Base-by-base conservation (phyloP, 2,113 vertebrate genomes). In the Suncus etruscus region DNA sequence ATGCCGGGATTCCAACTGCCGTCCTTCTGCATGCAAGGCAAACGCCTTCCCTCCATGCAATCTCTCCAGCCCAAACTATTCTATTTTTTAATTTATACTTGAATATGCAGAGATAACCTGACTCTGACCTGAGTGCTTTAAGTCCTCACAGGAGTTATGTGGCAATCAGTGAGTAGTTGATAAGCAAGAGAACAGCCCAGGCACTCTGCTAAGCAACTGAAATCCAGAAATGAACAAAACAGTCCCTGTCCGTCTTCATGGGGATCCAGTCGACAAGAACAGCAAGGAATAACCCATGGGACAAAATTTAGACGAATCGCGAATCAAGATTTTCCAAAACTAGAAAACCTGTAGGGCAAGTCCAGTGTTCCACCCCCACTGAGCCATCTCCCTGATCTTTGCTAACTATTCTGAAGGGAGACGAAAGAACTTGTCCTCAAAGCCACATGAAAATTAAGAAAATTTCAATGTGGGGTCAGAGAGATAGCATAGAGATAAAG, bases 371-470 rank as follows among this genome's bases (percentile, higher is more conserved):
- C 58, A 61, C 16, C 58, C 39, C 58, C 58, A 61, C 58, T 61
- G 54, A 54, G 54, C 58, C 58, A 22, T 61, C 58, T 61, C 18
- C 58, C 58, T 61, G 58, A 20, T 61, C 58, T 87, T 61, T 63
- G 39, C 29, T 58, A 32, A 92, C 45, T 73, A 78, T 78, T 78
- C 10, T 86, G 29, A 77, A 83, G n/a, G 47, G 54, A 74, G 32
- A 66, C 4, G 68, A 77, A 22, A 70, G 51, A 83, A 27, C 11
- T 83, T 31, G 74, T 29, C 58, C 68, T 92, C 54, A 74, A 68
- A 92, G 72, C n/a, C n/a, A 78, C 29, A 86, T 14, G 58, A 83
- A 61, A 74, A 79, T 73, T 63, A 63, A 32, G 54, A 68, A 65
- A 83, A n/a, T 39, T 27, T 10, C 82, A 68, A 45, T 27, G n/a